Evolutionary conservation across 2,113 vertebrate species (phyloP).

Genomic region (Solenodon paradoxus): DNA sequence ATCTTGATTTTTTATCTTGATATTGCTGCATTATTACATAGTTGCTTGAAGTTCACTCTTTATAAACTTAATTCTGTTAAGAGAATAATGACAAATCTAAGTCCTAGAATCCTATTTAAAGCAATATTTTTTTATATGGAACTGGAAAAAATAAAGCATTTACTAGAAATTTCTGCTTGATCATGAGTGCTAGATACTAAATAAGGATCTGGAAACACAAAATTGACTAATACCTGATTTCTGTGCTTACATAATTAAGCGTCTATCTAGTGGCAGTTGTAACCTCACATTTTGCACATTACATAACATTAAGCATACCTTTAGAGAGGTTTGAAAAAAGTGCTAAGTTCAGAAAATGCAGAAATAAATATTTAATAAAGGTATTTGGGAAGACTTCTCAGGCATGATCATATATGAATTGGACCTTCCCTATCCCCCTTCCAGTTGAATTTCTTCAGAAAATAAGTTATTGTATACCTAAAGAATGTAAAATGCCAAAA

Average conservation of each 20-base stretch:
- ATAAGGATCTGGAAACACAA: conserved; percentile 1
- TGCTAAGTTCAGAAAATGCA: not conserved
- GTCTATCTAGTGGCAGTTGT: not conserved
- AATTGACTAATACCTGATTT: not conserved
- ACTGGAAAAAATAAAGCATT: not conserved
- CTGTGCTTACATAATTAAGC: not conserved
- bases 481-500: not conserved
- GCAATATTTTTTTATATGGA: not conserved
- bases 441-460: not conserved
- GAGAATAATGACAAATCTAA: not conserved
- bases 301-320: not conserved
- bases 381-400: not conserved
- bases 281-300: not conserved
- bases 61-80: not conserved
- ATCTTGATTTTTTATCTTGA: not conserved
- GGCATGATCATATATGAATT: not conserved
- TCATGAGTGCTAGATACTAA: not conserved
- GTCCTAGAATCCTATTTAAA: not conserved
- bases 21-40: not conserved
- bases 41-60: not conserved
- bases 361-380: not conserved
- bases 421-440: not conserved
- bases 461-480: not conserved
- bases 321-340: not conserved
- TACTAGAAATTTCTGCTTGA: not conserved